Conservation (phyloP, 2,113 vertebrate genomes). For the Oryzias celebensis region DNA sequence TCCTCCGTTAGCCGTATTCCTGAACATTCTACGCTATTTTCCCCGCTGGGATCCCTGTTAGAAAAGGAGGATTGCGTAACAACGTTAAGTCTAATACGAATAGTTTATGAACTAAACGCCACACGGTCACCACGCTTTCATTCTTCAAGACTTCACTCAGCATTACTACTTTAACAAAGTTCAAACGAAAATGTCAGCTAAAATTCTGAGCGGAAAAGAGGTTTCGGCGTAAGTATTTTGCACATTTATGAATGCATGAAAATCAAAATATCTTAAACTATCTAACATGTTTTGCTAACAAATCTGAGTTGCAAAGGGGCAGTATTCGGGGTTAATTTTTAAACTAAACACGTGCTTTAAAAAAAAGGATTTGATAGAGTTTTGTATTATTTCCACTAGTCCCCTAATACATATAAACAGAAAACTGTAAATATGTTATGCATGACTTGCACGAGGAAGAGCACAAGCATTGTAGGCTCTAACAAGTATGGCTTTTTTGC, state of each 20-base stretch:
- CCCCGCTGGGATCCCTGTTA: background rate
- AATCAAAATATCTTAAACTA: background rate
- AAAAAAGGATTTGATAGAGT: too few relatives aligned
- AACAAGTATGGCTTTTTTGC: too few relatives aligned
- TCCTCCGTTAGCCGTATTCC: slow-evolving; percentile 15
- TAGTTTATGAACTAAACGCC: background rate
- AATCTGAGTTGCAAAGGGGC: slow-evolving; percentile 11
- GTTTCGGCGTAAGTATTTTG: slow-evolving; percentile 76
- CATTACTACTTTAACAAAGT: background rate
- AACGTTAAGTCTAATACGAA: accelerated
- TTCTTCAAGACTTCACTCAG: background rate
- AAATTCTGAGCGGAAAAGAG: slow-evolving; percentile 77
- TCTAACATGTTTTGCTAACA: slow-evolving; percentile 25
- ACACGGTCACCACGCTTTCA: background rate
- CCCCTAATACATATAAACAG: too few relatives aligned
- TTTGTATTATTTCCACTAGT: too few relatives aligned
- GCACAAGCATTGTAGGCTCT: too few relatives aligned
- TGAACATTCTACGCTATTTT: slow-evolving; percentile 28
- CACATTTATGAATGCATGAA: background rate
- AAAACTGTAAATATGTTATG: too few relatives aligned
- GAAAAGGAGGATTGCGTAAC: background rate
- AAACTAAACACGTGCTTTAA: too few relatives aligned
- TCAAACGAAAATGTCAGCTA: slow-evolving; percentile 69
- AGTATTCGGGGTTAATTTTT: background rate
- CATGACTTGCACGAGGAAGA: too few relatives aligned